Base-by-base conservation (phyloP, 2,113 vertebrate species). In the Vidua macroura region DNA sequence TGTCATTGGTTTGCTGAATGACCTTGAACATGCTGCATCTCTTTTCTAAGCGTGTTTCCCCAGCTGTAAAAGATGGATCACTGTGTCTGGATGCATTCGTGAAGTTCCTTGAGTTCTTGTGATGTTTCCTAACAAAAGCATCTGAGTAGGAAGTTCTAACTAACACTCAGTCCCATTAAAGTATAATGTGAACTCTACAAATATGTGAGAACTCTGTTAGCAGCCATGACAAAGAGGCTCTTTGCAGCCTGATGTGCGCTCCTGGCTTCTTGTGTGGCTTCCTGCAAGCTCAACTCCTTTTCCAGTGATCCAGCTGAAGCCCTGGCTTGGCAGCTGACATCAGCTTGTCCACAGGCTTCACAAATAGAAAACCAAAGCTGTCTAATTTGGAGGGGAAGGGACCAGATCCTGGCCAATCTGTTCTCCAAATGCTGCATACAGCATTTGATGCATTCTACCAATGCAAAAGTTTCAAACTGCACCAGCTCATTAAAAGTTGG, bases 381-480 rank as follows among this genome's bases (percentile, higher is more conserved):
- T 58, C 55, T 58, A 13, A 53, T 84, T 66, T 35, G 2, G 16
- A 0, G 3, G 13, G 41, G 35, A 24, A 44, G 31, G 31, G 14
- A 48, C 55, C 53, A 55, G 39, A 74, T 44, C 24, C n/a, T 82
- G 44, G 44, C 39, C 72, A 37, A 6, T 51, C 35, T 74, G 4
- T 66, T 83, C 60, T 83, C 85, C 85, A 72, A 41, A 8, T 37
- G 64, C 59, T 80, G 31, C 48, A 46, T 33, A 5, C 41, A 68
- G 62, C 53, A 49, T 68, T 72, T 78, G 41, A 41, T 92, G 53
- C 13, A 15, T n/a, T 88, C 48, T 80, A 39, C 30, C 62, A 79
- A 10, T 31, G 31, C 39, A 76, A 85, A 96, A 82, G 55, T 95
- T 97, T 95, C 70, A 95, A 84, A 88, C 73, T 63, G 56, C 58